Base-by-base conservation (phyloP, 2,113 vertebrate genomes). In the Nesoenas mayeri region DNA sequence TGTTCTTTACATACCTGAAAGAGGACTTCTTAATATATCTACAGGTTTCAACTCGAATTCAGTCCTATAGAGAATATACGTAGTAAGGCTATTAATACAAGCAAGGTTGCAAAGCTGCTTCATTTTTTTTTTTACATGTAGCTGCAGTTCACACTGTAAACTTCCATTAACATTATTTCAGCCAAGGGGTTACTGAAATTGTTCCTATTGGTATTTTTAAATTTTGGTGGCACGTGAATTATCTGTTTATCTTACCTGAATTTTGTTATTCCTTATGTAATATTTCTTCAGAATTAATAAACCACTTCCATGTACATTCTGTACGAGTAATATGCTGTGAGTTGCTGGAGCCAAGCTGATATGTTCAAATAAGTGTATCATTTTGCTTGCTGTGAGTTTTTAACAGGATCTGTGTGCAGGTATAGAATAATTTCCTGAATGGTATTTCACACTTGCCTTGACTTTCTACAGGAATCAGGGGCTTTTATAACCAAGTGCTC, bases 401-500 rank as follows among this genome's bases (percentile, higher is more conserved):
- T 32, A 53, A 16, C 24, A 61, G 50, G 12, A 21, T 67, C 26
- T 34, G 38, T 29, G 4, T 25, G 12, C 15, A 18, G 25, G 3
- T 29, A 12, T 5, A 5, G 8, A 71, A 36, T 6, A 64, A 74
- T 11, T 10, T 31, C 22, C 17, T 64, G 32, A 48, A 25, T 40
- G 17, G 11, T 10, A n/a, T 75, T 77, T 65, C 26, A 26, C 18
- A 2, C 31, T 58, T 29, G 2, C 15, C 16, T 50, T 5, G 6
- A 8, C 32, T 48, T 79, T 47, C 28, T 34, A 2, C 19, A 40
- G 18, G 26, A 44, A 17, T 6, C 7, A 2, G 16, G 19, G 16
- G 9, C 12, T 3, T 1, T 12, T 0, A 3, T 44, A 42, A n/a
- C 22, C 13, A 47, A 8, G 26, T 54, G 22, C 24, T 67, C 1